These are phyloP conservation scores for Decapterus maruadsi DNA, from an alignment of 2,797 vertebrate genomes.

Conservation along the genomic window DNA sequence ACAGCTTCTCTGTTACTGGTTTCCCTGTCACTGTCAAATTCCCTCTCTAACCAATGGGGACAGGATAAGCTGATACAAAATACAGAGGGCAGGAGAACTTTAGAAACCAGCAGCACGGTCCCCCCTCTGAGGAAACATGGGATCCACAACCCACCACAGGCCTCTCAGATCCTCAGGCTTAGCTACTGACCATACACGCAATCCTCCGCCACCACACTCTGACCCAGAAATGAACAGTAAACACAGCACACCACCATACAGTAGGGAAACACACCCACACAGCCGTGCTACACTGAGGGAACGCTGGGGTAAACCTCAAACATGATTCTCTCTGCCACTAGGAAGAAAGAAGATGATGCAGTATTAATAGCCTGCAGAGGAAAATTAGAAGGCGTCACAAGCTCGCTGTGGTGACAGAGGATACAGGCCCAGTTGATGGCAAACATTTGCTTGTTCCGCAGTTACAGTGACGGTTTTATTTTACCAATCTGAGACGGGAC, in stretches of 20 bases:
- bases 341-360: conserved; percentile 24
- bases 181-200: conserved; percentile 67
- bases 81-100: conserved; percentile 38
- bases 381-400: conserved; percentile 19
- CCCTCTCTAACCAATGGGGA: conserved; percentile 40
- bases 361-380: conserved; percentile 25
- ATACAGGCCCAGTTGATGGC: background rate
- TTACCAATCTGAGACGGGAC: background rate
- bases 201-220: conserved; percentile 57
- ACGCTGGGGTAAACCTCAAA: conserved; percentile 64
- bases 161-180: conserved; percentile 52
- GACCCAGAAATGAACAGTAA: conserved; percentile 69
- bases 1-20: background rate
- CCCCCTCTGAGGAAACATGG: conserved; percentile 46
- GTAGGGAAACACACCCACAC: conserved; percentile 5
- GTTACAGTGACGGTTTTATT: background rate
- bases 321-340: conserved; percentile 24
- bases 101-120: conserved; percentile 47
- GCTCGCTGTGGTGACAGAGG: conserved; percentile 15
- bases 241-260: conserved; percentile 46
- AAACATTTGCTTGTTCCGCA: conserved; percentile 26
- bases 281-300: conserved; percentile 35
- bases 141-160: conserved; percentile 48
- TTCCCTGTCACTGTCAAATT: conserved; percentile 32
- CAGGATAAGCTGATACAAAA: conserved; percentile 52